Evolutionary conservation across 2,888 invertebrate species (phyloP).

Genomic region (Melanchra persicariae): DNA sequence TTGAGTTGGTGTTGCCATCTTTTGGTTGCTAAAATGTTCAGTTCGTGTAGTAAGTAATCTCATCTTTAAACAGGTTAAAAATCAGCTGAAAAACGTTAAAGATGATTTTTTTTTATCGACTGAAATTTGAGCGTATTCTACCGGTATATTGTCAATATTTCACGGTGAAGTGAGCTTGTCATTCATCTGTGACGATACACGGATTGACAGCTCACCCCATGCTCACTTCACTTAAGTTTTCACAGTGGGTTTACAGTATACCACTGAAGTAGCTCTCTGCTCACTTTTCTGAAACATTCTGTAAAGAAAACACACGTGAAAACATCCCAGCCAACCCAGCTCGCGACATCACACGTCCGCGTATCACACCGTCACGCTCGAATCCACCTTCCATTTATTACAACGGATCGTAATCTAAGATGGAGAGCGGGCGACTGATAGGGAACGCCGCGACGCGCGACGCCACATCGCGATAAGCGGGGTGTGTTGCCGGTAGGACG

Average conservation of each 20-base stretch:
- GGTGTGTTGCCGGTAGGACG: constrained; percentile 64
- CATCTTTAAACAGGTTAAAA: background rate
- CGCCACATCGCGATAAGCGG: constrained; percentile 77
- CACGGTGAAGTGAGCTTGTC: no score
- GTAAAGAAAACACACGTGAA: constrained; percentile 46
- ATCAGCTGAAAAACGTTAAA: background rate
- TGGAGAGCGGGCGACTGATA: constrained; percentile 76
- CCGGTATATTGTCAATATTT: background rate
- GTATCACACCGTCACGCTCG: constrained; percentile 81
- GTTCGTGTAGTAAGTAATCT: background rate
- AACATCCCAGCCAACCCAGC: constrained; percentile 46
- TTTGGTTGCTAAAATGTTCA: background rate
- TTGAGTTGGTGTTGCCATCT: background rate
- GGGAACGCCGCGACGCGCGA: constrained; percentile 72
- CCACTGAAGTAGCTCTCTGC: no score
- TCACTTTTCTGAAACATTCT: constrained; percentile 11
- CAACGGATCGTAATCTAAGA: constrained; percentile 79
- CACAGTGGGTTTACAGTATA: background rate
- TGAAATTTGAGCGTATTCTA: background rate
- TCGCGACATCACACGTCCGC: constrained; percentile 68
- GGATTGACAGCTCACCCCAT: no score
- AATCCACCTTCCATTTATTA: constrained; percentile 82
- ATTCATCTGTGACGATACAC: no score
- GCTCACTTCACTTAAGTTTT: no score
- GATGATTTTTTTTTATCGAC: background rate